A percentile compares a stretch with the other conserved stretches of the same genome.
phyloP scores from a whole-genome alignment of 2,113 vertebrate species.

The Coryphaenoides rupestris region DNA sequence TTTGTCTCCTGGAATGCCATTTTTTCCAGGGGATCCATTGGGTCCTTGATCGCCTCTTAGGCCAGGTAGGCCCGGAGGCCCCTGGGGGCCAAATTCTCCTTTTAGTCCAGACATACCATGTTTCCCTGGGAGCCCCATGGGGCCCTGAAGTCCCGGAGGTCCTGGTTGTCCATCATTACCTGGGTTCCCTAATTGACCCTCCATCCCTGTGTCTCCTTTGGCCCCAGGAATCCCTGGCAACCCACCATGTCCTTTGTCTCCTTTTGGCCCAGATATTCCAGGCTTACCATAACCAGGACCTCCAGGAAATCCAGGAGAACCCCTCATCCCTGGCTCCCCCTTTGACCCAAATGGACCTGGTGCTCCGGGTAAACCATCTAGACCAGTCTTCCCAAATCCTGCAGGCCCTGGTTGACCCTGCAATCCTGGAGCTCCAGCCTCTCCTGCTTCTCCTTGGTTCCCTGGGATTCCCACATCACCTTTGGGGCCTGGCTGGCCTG shows the following conservation, averaged over 20 bases:
- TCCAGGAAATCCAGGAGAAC: constrained; percentile 84
- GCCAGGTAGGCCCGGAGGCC: constrained; percentile 85
- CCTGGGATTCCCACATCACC: constrained; percentile 84
- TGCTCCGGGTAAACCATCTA: constrained; percentile 80
- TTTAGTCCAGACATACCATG: constrained; percentile 84
- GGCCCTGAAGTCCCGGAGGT: constrained; percentile 81
- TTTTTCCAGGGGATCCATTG: constrained; percentile 81
- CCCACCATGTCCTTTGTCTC: constrained; percentile 86
- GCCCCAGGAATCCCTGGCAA: constrained; percentile 81
- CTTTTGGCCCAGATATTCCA: constrained; percentile 84
- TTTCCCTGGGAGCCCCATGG: constrained; percentile 92
- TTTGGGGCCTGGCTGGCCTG: constrained; percentile 81
- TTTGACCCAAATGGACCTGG: constrained; percentile 82
- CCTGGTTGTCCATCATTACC: constrained; percentile 84
- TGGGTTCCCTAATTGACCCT: constrained; percentile 78
- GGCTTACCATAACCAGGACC: constrained; percentile 89
- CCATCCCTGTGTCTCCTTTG: constrained; percentile 83
- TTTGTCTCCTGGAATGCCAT: constrained; percentile 86
- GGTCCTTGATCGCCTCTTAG: constrained; percentile 87
- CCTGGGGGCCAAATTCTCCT: constrained; percentile 84
- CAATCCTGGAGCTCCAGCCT: constrained; percentile 76
- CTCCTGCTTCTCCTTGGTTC: constrained; percentile 74
- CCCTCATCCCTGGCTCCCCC: constrained; percentile 83
- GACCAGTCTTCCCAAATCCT: constrained; percentile 83
- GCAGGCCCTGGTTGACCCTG: constrained; percentile 82